A percentile compares a stretch with the other conserved stretches of the same genome.
Conservation (phyloP, 2,888 invertebrate genomes). For the Thymelicus sylvestris region DNA sequence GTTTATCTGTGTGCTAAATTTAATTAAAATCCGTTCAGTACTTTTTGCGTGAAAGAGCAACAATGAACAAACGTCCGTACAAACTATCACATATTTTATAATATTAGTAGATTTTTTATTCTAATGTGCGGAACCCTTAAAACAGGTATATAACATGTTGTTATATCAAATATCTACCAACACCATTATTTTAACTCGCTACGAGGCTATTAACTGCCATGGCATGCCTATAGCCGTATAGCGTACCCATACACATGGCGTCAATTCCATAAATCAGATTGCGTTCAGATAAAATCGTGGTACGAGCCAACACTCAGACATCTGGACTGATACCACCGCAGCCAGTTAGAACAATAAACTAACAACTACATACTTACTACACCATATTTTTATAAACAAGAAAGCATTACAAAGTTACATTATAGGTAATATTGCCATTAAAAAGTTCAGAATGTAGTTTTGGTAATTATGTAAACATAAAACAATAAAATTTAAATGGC, state of each 20-base stretch:
- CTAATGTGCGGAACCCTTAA: neutral
- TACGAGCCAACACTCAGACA: constrained; percentile 28
- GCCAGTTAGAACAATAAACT: constrained; percentile 29
- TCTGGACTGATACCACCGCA: constrained; percentile 32
- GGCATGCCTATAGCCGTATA: constrained; percentile 11
- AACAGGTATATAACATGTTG: neutral
- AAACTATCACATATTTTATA: too few relatives aligned
- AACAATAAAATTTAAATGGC: too few relatives aligned
- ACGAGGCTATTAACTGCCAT: constrained; percentile 15
- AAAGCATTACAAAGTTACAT: neutral
- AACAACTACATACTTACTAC: too few relatives aligned
- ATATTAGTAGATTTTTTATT: neutral
- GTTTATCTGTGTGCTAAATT: too few relatives aligned
- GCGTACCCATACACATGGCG: constrained; percentile 42
- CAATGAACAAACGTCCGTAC: too few relatives aligned
- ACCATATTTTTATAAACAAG: neutral
- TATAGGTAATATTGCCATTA: neutral
- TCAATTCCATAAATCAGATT: constrained; percentile 51
- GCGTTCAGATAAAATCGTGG: constrained; percentile 45
- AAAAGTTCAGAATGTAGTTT: neutral
- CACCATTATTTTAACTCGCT: constrained; percentile 13
- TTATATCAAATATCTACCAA: neutral
- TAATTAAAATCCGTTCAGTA: too few relatives aligned
- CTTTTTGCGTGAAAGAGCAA: too few relatives aligned
- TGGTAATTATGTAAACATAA: too few relatives aligned